Evolutionary conservation across 2,113 vertebrate species (phyloP), one percentile per base, ranked within the genome.

Genomic region (Colistium nudipinnis): DNA sequence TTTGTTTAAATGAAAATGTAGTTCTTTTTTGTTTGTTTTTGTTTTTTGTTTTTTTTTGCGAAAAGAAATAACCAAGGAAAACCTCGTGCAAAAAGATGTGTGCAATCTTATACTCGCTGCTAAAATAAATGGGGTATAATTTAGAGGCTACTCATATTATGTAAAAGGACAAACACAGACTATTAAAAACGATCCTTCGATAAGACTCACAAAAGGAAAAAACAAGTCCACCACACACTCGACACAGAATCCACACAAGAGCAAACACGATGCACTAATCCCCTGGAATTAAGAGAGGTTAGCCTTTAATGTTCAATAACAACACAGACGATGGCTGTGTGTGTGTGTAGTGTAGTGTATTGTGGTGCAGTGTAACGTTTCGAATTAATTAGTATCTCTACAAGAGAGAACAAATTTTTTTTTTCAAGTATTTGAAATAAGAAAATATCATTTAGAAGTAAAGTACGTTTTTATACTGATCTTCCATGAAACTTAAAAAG

Each of bases 201-300:
- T 27, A 3, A 47, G n/a, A 44, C 4, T 3, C 13, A 39, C 22
- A 63, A n/a, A 52, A 11, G 13, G 16, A 19, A n/a, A 28, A 36
- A 7, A 44, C 20, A 33, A 45, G 28, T 72, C 25, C 19, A 38
- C 1, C 25, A 6, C 20, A 19, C 17, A 19, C 9, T 71, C 51
- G 44, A 49, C 47, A 51, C 61, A 45, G 22, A 62, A 48, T 56
- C 44, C 49, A 48, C 54, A 48, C 65, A 74, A 59, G 49, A 62
- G 31, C 70, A 81, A 74, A 76, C 78, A 73, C 17, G 72, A 59
- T 43, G 59, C 73, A 54, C 61, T 81, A 72, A 85, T 76, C 71
- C 62, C 47, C 48, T 49, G 77, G 64, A 77, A 71, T 81, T 81
- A 85, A 59, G 36, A 75, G 70, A 70, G 66, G 53, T 83, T 74